Evolutionary conservation across 2,888 invertebrate species (phyloP), one percentile per base, ranked within the genome.

Genomic region (Drosophila quinaria): DNA sequence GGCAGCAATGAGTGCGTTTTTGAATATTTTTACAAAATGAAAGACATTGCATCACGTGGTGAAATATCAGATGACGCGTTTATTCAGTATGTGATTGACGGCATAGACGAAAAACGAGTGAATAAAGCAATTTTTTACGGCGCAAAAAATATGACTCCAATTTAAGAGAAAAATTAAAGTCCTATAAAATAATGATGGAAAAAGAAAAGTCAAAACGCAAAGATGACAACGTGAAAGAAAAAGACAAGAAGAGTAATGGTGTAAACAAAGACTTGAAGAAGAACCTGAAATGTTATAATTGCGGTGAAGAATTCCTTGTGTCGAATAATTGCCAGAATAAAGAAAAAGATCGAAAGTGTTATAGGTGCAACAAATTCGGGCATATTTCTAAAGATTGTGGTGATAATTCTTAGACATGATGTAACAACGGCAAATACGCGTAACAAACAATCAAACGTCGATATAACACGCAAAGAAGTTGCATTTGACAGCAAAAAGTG

Each of bases 1-100:
- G 37, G 31, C 47, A 47, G n/a, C 10, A 25, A 47, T 11, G 41
- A 54, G 15, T 29, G 54, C 13, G 41, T 31, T 0, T 17, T 15
- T 10, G 54, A 54, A 5, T 54, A 54, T 11, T 54, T 54, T 15
- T 41, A 54, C 15, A 29, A 41, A 11, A 31, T 54, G 31, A 31
- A 19, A 44, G 42, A 55, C 11, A 55, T 44, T 31, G 31, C 44
- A 44, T 19, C 19, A 3, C 17, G 33, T 13, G 33, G 31, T 11
- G 11, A 55, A 19, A 9, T 55, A 2, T 19, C 9, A 33, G 55
- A 55, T 31, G 55, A 55, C 17, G 55, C 42, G 4, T 42, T 55
- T 6, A 44, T 31, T 3, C 55, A 55, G 8, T 15, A 9, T 33
- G 33, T 33, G 4, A 33, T 33, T 11, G 33, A 33, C 33, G 33